Percentiles rank a stretch among this genome's conserved stretches.
Conservation (phyloP, 2,113 vertebrate genomes). For the Clinocottus analis region DNA sequence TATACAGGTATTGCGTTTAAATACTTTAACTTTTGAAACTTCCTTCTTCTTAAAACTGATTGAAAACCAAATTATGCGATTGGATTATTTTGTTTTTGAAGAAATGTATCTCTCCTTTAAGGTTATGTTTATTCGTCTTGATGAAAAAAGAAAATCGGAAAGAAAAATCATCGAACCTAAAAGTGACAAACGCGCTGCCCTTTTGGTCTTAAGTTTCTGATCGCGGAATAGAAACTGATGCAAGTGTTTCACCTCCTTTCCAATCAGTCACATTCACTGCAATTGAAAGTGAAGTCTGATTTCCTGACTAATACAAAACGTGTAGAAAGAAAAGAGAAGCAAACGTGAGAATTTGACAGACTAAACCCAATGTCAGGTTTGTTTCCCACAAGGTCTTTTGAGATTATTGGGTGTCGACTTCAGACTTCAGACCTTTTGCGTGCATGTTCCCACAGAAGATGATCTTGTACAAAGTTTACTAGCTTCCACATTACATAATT, state of each 20-base stretch:
- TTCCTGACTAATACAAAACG: constrained; percentile 17
- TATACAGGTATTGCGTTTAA: not conserved
- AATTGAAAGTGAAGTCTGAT: constrained; percentile 41
- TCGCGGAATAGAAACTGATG: constrained; percentile 52
- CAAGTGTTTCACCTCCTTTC: constrained; percentile 9
- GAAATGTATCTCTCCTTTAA: not conserved
- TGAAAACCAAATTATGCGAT: not conserved
- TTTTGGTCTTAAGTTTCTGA: not conserved
- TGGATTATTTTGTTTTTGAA: not conserved
- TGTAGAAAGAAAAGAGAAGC: constrained; percentile 32
- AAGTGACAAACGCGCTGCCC: not conserved
- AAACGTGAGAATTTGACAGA: not conserved
- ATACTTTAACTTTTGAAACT: not conserved
- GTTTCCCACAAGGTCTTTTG: not conserved
- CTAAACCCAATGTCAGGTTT: not conserved
- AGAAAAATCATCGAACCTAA: not conserved
- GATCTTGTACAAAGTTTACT: no score
- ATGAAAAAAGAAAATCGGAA: not conserved
- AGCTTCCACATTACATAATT: no score
- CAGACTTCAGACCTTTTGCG: not conserved
- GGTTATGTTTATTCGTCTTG: not conserved
- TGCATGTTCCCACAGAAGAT: not conserved
- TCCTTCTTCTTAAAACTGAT: not conserved
- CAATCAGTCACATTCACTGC: not conserved
- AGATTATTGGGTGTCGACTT: not conserved